These are phyloP conservation scores for Echinometra lucunter DNA, from an alignment of 53 echinoderm and acorn worm genomes.

Conservation along the genomic window DNA sequence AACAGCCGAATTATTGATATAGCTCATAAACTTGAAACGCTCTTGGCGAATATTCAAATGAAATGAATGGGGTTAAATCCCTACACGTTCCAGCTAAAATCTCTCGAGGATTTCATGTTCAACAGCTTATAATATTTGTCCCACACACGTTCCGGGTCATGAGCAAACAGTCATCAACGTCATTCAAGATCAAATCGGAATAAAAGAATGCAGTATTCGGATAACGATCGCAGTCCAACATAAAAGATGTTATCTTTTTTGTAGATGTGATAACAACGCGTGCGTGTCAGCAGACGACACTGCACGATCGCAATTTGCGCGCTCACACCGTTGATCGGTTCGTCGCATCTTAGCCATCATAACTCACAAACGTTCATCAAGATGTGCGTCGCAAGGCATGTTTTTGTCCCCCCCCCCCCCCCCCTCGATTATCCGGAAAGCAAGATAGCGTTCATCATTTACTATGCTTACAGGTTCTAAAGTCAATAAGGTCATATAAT, in stretches of 20 bases:
- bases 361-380: background rate
- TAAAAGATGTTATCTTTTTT: slow-evolving; percentile 34
- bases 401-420: background rate
- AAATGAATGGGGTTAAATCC: background rate
- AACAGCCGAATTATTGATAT: background rate
- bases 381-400: background rate
- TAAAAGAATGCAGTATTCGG: background rate
- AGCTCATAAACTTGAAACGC: background rate
- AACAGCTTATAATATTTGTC: background rate
- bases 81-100: background rate
- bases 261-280: slow-evolving; percentile 2
- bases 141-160: background rate
- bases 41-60: background rate
- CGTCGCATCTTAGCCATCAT: background rate
- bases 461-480: background rate
- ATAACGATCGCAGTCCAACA: background rate
- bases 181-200: background rate
- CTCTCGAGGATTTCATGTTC: background rate
- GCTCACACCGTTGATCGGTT: background rate
- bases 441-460: background rate
- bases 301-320: background rate
- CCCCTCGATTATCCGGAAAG: background rate
- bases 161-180: background rate
- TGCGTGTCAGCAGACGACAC: background rate
- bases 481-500: background rate